Percentiles rank a stretch among this genome's conserved stretches.
Evolutionary conservation across 2,113 vertebrate genomes (phyloP).

Genomic region (Nipponia nippon): DNA sequence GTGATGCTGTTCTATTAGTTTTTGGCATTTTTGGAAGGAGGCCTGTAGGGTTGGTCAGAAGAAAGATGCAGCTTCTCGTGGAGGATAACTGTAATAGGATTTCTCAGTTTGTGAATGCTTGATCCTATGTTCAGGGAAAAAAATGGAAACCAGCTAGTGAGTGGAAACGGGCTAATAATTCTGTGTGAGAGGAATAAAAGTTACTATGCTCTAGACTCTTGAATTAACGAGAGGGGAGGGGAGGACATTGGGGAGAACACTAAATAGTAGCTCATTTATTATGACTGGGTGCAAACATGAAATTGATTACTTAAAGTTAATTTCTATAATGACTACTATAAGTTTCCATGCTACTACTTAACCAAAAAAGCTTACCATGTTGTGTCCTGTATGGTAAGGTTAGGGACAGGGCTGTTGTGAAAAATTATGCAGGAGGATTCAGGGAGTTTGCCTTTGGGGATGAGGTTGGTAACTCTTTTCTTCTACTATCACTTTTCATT

Average conservation of each 20-base stretch:
- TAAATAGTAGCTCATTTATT: background rate
- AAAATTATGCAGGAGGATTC: background rate
- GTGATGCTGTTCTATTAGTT: background rate
- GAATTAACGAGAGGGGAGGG: background rate
- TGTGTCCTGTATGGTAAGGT: background rate
- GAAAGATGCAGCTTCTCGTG: background rate
- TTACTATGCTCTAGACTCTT: background rate
- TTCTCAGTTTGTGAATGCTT: background rate
- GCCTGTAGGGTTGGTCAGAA: background rate
- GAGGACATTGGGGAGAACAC: background rate
- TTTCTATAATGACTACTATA: background rate
- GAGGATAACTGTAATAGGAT: background rate
- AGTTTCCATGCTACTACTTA: background rate
- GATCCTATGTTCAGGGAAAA: background rate
- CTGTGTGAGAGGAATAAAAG: background rate
- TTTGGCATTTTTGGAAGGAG: background rate
- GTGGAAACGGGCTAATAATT: background rate
- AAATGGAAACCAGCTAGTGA: background rate
- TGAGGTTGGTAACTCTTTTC: background rate
- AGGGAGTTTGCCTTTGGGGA: background rate
- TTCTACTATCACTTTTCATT: background rate
- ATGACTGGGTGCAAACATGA: background rate
- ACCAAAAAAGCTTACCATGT: background rate
- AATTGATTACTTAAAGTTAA: background rate
- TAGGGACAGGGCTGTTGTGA: background rate